phyloP scores from a whole-genome alignment of 2,888 invertebrate species.

The Andrena hattorfiana region DNA sequence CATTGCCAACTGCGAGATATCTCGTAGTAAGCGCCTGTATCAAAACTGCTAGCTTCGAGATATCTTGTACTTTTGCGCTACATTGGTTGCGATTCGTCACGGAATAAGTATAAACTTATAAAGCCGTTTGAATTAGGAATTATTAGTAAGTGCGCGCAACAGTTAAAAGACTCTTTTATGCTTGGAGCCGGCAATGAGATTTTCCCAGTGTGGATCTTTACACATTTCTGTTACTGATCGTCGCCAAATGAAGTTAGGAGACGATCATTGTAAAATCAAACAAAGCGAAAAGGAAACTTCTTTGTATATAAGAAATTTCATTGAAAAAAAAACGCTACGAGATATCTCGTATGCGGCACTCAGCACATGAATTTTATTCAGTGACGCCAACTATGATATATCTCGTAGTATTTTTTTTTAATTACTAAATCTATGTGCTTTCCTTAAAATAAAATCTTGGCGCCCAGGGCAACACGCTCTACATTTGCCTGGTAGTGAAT shows the following conservation, averaged over 20 bases:
- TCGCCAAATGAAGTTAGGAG: constrained; percentile 1
- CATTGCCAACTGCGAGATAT: background rate
- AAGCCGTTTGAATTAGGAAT: constrained; percentile 1
- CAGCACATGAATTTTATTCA: background rate
- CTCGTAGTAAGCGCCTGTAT: background rate
- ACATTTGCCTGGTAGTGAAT: background rate
- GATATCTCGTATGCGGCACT: background rate
- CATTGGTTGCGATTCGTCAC: background rate
- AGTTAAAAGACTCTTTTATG: background rate
- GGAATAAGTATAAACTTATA: background rate
- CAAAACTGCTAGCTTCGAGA: background rate
- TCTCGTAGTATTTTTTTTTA: no score
- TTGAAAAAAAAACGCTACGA: background rate
- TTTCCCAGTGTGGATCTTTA: background rate
- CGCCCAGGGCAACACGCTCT: background rate
- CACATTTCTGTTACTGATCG: background rate
- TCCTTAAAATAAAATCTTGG: background rate
- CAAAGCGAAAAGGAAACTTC: background rate
- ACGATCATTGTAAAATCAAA: background rate
- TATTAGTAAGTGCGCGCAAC: background rate
- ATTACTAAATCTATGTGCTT: no score
- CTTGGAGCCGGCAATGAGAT: background rate
- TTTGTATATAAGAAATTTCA: background rate
- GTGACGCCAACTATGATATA: background rate
- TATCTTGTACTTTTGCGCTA: background rate